Conservation (phyloP, 2,113 vertebrate genomes). For the Egretta garzetta region DNA sequence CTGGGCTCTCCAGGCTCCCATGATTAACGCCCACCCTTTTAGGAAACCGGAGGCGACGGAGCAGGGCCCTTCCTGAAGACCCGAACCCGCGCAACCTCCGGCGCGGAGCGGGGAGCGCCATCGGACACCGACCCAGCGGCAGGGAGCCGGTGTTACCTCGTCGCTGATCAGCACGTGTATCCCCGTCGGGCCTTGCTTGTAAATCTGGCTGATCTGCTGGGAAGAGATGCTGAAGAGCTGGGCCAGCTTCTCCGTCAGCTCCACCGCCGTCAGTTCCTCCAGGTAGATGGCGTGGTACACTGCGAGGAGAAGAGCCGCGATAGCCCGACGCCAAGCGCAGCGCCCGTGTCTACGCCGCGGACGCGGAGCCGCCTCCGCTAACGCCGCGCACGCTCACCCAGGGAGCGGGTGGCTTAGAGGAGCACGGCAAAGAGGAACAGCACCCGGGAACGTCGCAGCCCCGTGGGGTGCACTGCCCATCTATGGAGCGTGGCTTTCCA, state of each 20-base stretch:
- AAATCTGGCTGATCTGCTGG: conserved; percentile 93
- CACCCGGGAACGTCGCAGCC: background rate
- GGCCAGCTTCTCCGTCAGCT: conserved; percentile 92
- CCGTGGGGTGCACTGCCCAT: fast-evolving
- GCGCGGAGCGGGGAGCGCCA: background rate
- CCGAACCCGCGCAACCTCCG: too few relatives aligned
- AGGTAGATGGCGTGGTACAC: conserved; percentile 98
- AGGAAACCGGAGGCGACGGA: fast-evolving
- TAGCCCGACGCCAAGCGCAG: too few relatives aligned
- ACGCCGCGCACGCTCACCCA: fast-evolving
- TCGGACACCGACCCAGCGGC: fast-evolving
- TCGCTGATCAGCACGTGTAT: conserved; percentile 97
- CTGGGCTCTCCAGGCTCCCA: background rate
- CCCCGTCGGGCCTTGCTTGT: conserved; percentile 94
- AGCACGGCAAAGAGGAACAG: too few relatives aligned
- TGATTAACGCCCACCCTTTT: fast-evolving
- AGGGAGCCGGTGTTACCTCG: conserved; percentile 75
- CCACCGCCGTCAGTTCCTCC: conserved; percentile 88
- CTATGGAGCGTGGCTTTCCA: fast-evolving
- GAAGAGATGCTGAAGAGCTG: conserved; percentile 96
- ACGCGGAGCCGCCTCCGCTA: too few relatives aligned
- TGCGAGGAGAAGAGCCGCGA: conserved; percentile 22
- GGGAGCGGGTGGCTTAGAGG: background rate
- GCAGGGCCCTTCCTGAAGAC: background rate
- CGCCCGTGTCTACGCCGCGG: background rate